These are phyloP conservation scores for Pseudorhiza aurosa DNA, from an alignment of 30 jellyfish, hydroid and myxozoan species.

Conservation along the genomic window DNA sequence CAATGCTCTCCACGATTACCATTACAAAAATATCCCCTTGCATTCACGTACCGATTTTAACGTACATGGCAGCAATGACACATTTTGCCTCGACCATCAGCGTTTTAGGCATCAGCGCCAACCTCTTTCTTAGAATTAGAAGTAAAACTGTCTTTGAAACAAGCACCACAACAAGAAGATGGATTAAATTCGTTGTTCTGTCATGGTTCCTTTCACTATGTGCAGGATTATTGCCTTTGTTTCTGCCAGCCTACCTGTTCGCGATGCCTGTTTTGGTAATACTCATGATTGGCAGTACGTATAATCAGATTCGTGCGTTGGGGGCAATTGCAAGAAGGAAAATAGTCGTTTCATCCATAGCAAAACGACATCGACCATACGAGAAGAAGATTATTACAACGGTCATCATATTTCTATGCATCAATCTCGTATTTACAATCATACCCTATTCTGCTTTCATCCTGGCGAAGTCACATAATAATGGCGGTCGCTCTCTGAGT, in stretches of 20 bases:
- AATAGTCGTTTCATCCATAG: neutral
- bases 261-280: neutral
- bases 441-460: slow-evolving; percentile 14
- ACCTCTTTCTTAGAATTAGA: neutral
- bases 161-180: neutral
- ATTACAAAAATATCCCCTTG: neutral
- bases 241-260: neutral
- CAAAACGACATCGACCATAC: neutral
- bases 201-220: neutral
- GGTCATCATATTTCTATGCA: neutral
- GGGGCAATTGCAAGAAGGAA: neutral
- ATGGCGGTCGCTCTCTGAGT: too few species aligned
- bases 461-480: neutral
- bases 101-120: slow-evolving; percentile 2
- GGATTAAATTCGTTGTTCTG: slow-evolving; percentile 3
- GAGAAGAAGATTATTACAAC: neutral
- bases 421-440: neutral
- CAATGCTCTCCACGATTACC: neutral
- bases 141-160: neutral
- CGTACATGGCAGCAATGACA: slow-evolving; percentile 12
- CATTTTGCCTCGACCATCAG: neutral
- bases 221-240: slow-evolving; percentile 2
- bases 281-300: neutral
- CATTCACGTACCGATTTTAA: slow-evolving; percentile 1
- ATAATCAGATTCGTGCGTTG: neutral